These are phyloP conservation scores for Microtus pennsylvanicus DNA, from an alignment of 2,113 vertebrate species.

Conservation along the genomic window DNA sequence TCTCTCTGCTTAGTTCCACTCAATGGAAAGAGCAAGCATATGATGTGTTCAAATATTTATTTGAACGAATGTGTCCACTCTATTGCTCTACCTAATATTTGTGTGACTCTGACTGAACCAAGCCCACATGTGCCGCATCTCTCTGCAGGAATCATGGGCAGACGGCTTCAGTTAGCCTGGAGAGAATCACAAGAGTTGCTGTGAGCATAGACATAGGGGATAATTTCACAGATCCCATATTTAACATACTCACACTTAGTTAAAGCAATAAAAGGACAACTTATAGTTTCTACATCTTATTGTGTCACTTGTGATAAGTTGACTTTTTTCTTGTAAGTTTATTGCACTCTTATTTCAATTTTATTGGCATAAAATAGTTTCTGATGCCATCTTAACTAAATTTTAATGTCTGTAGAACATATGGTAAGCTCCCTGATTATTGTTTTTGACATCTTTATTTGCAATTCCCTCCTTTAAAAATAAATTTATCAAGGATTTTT, in stretches of 20 bases:
- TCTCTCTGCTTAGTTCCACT: background rate
- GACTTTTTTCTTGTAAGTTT: background rate
- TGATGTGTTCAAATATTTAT: background rate
- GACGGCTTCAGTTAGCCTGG: background rate
- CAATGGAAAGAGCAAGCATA: background rate
- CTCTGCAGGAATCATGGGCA: background rate
- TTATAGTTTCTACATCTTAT: background rate
- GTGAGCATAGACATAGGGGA: background rate
- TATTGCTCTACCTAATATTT: background rate
- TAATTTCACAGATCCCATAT: background rate
- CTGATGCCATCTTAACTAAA: background rate
- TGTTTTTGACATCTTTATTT: slow-evolving; percentile 5
- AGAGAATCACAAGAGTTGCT: background rate
- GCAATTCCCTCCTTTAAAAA: background rate
- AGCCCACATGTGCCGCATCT: background rate
- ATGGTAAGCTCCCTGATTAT: background rate
- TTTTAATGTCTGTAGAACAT: background rate
- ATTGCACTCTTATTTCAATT: background rate
- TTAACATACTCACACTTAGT: background rate
- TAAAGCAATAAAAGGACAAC: background rate
- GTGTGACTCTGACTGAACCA: background rate
- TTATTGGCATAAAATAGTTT: slow-evolving; percentile 17
- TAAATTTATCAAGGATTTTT: background rate
- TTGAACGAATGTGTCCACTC: background rate
- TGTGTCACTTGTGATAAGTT: background rate